Conservation (phyloP, 2,888 invertebrate species). For the Hypsopygia costalis region DNA sequence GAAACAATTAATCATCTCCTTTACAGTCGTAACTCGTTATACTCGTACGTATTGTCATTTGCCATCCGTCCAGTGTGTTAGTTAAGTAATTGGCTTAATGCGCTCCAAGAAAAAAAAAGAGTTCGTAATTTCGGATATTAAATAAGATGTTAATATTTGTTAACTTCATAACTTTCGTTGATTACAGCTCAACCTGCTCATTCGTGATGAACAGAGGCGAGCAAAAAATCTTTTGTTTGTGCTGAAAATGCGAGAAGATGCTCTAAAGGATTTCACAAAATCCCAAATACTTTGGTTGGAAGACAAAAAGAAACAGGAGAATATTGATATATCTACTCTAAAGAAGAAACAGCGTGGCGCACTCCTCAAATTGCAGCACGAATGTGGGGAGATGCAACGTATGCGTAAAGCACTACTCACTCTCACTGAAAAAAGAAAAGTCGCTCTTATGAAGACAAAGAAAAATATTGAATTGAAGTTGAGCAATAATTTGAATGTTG, state of each 20-base stretch:
- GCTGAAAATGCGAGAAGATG: constrained; percentile 72
- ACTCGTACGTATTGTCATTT: too few relatives aligned
- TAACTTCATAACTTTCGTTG: too few relatives aligned
- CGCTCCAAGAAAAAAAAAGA: too few relatives aligned
- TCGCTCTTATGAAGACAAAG: constrained; percentile 67
- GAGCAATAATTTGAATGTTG: constrained; percentile 54
- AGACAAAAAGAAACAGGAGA: constrained; percentile 68
- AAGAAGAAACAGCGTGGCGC: constrained; percentile 85
- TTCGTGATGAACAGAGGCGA: constrained; percentile 73
- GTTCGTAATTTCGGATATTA: too few relatives aligned
- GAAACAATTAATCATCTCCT: constrained; percentile 10
- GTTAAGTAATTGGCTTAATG: too few relatives aligned
- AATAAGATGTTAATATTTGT: too few relatives aligned
- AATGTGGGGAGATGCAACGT: constrained; percentile 84
- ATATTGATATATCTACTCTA: constrained; percentile 72
- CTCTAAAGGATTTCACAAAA: constrained; percentile 70
- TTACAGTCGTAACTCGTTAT: constrained; percentile 8
- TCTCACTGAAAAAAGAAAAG: constrained; percentile 63
- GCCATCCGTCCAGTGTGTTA: too few relatives aligned
- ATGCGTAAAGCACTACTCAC: constrained; percentile 68
- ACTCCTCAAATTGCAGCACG: constrained; percentile 82
- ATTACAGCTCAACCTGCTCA: constrained; percentile 74
- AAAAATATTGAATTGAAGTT: constrained; percentile 65
- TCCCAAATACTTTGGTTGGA: constrained; percentile 73
- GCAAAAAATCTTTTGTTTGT: constrained; percentile 69